A percentile compares a stretch with the other conserved stretches of the same genome.
These are phyloP conservation scores for Onthophagus taurus DNA, from an alignment of 1,140 invertebrate genomes.

Conservation along the genomic window DNA sequence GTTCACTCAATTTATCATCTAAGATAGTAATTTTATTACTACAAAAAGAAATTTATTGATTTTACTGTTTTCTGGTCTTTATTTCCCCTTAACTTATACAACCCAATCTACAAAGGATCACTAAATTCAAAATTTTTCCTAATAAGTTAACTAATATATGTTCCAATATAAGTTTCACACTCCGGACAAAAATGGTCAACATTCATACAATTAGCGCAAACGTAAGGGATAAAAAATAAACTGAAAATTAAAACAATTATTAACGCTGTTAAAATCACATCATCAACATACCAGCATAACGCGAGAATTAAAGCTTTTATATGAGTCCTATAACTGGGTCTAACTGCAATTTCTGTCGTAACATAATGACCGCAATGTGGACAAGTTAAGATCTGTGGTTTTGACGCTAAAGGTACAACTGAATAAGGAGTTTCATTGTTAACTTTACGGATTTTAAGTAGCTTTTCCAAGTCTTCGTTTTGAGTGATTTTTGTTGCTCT, in stretches of 20 bases:
- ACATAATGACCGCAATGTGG: slow-evolving; percentile 20
- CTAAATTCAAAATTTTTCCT: too few relatives aligned
- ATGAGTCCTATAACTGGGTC: slow-evolving; percentile 18
- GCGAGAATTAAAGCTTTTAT: slow-evolving; percentile 16
- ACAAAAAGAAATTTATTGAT: too few relatives aligned
- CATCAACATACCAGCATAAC: slow-evolving; percentile 15
- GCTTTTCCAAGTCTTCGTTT: slow-evolving; percentile 5
- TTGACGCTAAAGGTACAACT: slow-evolving; percentile 15
- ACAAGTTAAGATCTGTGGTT: slow-evolving; percentile 19
- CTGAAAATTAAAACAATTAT: slow-evolving; percentile 9
- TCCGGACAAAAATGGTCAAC: slow-evolving; percentile 22
- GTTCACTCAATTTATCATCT: too few relatives aligned
- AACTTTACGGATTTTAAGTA: slow-evolving; percentile 8
- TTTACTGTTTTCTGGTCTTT: too few relatives aligned
- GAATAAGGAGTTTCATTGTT: slow-evolving; percentile 12
- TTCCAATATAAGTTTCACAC: slow-evolving; percentile 21
- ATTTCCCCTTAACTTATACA: too few relatives aligned
- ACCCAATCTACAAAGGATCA: too few relatives aligned
- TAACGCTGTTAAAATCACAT: neutral
- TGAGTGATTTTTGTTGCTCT: neutral
- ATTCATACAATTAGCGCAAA: slow-evolving; percentile 20
- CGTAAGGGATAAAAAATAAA: slow-evolving; percentile 19
- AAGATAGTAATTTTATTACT: too few relatives aligned
- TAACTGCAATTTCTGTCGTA: slow-evolving; percentile 19
- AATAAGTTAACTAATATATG: slow-evolving; percentile 11